These are phyloP conservation scores for Leiothrix lutea DNA, from an alignment of 2,113 vertebrate genomes.

Conservation along the genomic window DNA sequence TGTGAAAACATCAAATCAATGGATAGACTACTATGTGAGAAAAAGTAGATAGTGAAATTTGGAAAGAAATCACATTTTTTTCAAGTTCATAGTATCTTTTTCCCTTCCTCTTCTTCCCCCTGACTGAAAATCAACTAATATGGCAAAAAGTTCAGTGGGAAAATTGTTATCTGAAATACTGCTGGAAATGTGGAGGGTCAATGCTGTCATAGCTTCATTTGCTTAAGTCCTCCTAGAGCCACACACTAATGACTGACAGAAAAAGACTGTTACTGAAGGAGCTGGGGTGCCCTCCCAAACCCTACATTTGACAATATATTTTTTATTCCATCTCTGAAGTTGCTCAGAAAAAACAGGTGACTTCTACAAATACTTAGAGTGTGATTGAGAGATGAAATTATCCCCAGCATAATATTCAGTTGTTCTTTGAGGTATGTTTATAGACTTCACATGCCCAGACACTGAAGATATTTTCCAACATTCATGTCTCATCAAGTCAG, in stretches of 20 bases:
- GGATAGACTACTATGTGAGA: rapidly evolving
- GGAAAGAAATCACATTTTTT: background rate
- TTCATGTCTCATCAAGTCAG: slow-evolving; percentile 6
- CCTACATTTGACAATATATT: background rate
- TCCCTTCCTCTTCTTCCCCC: background rate
- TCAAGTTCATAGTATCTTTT: background rate
- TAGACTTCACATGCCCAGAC: background rate
- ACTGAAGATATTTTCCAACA: slow-evolving; percentile 3
- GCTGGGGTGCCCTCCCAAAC: background rate
- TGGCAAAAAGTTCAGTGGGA: background rate
- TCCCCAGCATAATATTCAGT: background rate
- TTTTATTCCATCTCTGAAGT: background rate
- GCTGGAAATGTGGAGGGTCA: background rate
- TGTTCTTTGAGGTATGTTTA: background rate
- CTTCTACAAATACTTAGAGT: background rate
- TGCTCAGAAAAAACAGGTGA: background rate
- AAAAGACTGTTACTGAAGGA: background rate
- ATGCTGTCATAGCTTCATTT: background rate
- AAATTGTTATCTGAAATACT: background rate
- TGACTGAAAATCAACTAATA: background rate
- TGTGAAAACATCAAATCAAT: background rate
- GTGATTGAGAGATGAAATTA: background rate
- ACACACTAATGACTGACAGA: background rate
- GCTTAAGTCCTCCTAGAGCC: background rate
- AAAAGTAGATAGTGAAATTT: background rate